phyloP scores from a whole-genome alignment of 1,140 invertebrate species.

The Euglossa dilemma region DNA sequence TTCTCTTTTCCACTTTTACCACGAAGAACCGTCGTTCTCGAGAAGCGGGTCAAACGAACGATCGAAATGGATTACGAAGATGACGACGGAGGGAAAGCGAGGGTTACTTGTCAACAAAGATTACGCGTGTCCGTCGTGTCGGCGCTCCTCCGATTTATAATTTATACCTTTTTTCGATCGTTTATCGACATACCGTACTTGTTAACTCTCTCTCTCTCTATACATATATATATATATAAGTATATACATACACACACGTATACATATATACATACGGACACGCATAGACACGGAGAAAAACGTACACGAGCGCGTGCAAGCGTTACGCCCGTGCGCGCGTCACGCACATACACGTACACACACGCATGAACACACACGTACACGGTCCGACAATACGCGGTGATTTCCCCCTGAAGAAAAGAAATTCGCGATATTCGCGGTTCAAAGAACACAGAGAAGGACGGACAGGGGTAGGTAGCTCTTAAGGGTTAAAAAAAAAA shows the following conservation, averaged over 20 bases:
- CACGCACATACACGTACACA: neutral
- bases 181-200: conserved; percentile 68
- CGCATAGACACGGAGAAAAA: conserved; percentile 7
- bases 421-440: conserved; percentile 33
- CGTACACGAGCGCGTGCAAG: too few species aligned
- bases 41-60: conserved; percentile 11
- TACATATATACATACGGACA: conserved; percentile 31
- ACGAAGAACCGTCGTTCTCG: neutral
- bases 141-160: conserved; percentile 50
- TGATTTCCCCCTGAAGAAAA: conserved; percentile 51
- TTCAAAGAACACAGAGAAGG: conserved; percentile 35
- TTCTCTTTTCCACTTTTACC: neutral
- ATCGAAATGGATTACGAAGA: conserved; percentile 15
- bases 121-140: conserved; percentile 52
- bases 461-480: conserved; percentile 1
- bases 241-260: neutral
- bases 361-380: too few species aligned
- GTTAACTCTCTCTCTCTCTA: conserved; percentile 62
- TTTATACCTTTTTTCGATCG: conserved; percentile 62
- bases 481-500: conserved; percentile 6
- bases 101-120: conserved; percentile 6
- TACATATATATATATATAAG: conserved; percentile 49
- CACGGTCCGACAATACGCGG: conserved; percentile 55
- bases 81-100: conserved; percentile 31
- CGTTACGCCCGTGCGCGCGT: too few species aligned